These are phyloP conservation scores for Callospermophilus lateralis DNA, from an alignment of 2,113 vertebrate species.

Conservation along the genomic window DNA sequence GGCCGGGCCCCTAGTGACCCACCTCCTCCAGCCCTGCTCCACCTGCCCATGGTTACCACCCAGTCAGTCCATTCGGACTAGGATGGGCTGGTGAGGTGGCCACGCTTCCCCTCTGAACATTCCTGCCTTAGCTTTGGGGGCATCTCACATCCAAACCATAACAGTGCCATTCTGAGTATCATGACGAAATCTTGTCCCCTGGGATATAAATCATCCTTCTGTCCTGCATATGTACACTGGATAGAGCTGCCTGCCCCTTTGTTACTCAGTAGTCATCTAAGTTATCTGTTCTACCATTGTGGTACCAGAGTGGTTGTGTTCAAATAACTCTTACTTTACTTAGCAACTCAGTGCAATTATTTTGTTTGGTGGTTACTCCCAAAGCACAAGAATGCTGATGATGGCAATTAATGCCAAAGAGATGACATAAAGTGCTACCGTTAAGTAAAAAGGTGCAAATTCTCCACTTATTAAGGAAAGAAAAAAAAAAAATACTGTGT, in stretches of 20 bases:
- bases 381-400: neutral
- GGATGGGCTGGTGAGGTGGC: no score
- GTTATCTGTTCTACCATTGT: neutral
- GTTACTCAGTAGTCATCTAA: neutral
- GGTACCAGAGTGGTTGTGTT: neutral
- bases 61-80: no score
- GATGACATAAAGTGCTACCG: neutral
- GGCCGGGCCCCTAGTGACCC: no score
- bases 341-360: no score
- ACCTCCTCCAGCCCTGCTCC: no score
- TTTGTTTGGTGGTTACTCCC: neutral
- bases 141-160: no score
- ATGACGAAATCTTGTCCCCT: neutral
- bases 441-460: no score
- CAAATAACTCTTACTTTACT: neutral
- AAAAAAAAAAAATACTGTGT: neutral
- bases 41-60: no score
- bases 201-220: neutral
- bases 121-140: no score
- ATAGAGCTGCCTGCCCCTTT: fast-evolving
- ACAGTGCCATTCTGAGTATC: neutral
- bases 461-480: neutral
- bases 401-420: neutral
- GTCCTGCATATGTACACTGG: neutral
- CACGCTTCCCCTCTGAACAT: no score